phyloP scores from a whole-genome alignment of 2,113 vertebrate genomes.

The Speoplatyrhinus poulsoni region DNA sequence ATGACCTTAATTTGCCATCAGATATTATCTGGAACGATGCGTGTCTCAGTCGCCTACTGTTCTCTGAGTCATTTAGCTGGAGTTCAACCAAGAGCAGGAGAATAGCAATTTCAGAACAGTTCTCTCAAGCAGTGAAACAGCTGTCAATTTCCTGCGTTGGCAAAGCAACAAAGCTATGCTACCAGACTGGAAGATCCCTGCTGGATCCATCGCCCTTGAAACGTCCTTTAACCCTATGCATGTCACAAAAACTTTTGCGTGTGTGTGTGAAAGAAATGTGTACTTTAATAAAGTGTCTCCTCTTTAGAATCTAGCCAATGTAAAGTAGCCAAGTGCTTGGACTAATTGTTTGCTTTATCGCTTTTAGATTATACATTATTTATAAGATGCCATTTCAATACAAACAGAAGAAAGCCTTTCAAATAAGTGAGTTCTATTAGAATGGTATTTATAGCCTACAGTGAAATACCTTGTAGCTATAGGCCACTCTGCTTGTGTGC shows the following conservation, averaged over 20 bases:
- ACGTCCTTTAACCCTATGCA: constrained; percentile 71
- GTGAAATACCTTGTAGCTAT: too few species aligned
- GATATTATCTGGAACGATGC: constrained; percentile 2
- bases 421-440: too few species aligned
- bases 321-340: too few species aligned
- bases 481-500: too few species aligned
- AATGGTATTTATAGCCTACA: too few species aligned
- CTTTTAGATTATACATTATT: too few species aligned
- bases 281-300: background rate
- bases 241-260: constrained; percentile 35
- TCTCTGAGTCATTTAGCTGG: constrained; percentile 43
- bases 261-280: background rate
- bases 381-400: too few species aligned
- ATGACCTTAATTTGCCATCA: constrained; percentile 4
- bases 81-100: constrained; percentile 23
- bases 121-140: constrained; percentile 61
- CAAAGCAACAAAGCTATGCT: constrained; percentile 60
- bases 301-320: too few species aligned
- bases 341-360: too few species aligned
- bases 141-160: constrained; percentile 63
- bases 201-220: constrained; percentile 74
- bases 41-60: constrained; percentile 24
- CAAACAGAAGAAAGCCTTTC: too few species aligned
- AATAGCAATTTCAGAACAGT: constrained; percentile 28
- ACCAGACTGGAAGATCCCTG: constrained; percentile 56